Evolutionary conservation across 2,888 invertebrate species (phyloP).

Genomic region (Lasioglossum pauxillum): DNA sequence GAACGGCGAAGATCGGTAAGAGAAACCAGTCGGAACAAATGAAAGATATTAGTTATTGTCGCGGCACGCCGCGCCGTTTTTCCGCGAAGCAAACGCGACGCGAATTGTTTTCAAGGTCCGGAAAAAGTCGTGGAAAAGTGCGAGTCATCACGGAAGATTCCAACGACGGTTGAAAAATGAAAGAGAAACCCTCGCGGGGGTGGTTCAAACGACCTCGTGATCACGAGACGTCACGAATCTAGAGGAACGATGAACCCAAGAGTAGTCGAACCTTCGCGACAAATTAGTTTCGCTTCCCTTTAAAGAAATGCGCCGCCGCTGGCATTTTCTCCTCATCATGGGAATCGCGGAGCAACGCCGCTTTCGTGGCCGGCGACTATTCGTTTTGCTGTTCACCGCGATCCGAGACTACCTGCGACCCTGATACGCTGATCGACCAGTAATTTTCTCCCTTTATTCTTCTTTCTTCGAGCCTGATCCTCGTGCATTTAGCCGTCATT

Average conservation of each 20-base stretch:
- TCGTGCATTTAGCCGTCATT: slow-evolving; percentile 11
- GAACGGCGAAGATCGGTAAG: background rate
- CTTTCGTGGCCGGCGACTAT: slow-evolving; percentile 53
- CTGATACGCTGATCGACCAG: slow-evolving; percentile 11
- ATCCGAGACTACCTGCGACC: slow-evolving; percentile 36
- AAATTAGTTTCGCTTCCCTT: slow-evolving; percentile 73
- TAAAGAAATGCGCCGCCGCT: slow-evolving; percentile 49
- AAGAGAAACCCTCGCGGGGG: slow-evolving; percentile 43
- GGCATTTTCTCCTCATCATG: slow-evolving; percentile 53
- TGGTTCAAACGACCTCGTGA: slow-evolving; percentile 27
- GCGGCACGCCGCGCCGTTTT: background rate
- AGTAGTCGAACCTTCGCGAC: slow-evolving; percentile 59
- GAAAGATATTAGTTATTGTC: slow-evolving; percentile 10
- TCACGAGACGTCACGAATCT: slow-evolving; percentile 38
- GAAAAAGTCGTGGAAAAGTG: background rate
- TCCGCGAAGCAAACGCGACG: background rate
- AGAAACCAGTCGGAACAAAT: slow-evolving; percentile 9
- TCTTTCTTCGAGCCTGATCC: slow-evolving; percentile 13
- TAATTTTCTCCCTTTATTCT: slow-evolving; percentile 11
- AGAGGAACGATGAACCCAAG: slow-evolving; percentile 35
- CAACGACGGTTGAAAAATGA: slow-evolving; percentile 50
- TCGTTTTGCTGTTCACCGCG: slow-evolving; percentile 49
- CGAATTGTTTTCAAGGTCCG: background rate
- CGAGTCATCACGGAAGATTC: background rate
- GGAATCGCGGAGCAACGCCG: slow-evolving; percentile 38